A percentile compares a stretch with the other conserved stretches of the same genome.
phyloP scores from a whole-genome alignment of 1,140 invertebrate genomes.

The Anadara kagoshimensis region DNA sequence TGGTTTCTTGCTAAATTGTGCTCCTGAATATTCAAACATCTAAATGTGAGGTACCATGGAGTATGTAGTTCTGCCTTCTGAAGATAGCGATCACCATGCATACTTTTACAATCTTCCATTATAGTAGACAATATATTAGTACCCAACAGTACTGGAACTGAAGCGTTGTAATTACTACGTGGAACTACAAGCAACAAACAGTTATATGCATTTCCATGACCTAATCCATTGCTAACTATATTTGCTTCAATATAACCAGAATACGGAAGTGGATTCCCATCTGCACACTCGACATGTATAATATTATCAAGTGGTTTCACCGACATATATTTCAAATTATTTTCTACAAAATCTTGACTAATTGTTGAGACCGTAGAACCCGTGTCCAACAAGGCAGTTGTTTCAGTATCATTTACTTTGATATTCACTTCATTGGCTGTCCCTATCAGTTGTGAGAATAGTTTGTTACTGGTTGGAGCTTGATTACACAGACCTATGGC shows the following conservation, averaged over 20 bases:
- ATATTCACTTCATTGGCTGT: neutral
- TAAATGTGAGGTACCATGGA: slow-evolving; percentile 21
- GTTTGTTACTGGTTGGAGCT: neutral
- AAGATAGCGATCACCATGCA: slow-evolving; percentile 14
- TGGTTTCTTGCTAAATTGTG: slow-evolving; percentile 6
- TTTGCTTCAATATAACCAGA: slow-evolving; percentile 14
- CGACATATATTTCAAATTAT: neutral
- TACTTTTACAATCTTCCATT: neutral
- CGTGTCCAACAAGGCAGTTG: slow-evolving; percentile 8
- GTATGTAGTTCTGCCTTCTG: slow-evolving; percentile 7
- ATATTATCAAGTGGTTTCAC: neutral
- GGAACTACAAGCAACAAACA: slow-evolving; percentile 13
- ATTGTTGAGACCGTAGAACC: slow-evolving; percentile 26
- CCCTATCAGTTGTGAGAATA: slow-evolving; percentile 10
- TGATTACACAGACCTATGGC: neutral
- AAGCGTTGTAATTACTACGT: neutral
- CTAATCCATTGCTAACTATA: neutral
- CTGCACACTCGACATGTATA: slow-evolving; percentile 22
- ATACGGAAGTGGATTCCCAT: slow-evolving; percentile 11
- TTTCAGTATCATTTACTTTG: neutral
- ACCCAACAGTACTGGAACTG: slow-evolving; percentile 9
- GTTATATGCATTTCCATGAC: neutral
- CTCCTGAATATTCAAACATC: slow-evolving; percentile 18
- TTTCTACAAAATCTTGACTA: slow-evolving; percentile 9
- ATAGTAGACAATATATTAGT: slow-evolving; percentile 16